phyloP scores from a whole-genome alignment of 2,797 vertebrate species.

The Argya squamiceps region DNA sequence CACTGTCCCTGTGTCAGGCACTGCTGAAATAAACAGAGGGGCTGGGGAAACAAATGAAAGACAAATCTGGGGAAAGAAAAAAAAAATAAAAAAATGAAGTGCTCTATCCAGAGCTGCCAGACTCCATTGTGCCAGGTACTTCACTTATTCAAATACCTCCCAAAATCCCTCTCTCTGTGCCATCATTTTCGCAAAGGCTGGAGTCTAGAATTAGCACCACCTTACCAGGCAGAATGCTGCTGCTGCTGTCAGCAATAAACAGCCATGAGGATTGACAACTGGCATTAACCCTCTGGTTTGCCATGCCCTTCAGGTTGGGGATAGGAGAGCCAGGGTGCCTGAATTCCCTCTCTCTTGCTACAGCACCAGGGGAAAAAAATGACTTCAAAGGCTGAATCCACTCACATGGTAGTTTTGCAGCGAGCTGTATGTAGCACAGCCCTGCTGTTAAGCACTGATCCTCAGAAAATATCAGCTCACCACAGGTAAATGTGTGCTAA shows the following conservation, averaged over 20 bases:
- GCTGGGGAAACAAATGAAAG: background rate
- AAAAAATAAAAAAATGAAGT: background rate
- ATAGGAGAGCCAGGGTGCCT: background rate
- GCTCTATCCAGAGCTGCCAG: constrained; percentile 35
- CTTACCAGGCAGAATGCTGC: constrained; percentile 23
- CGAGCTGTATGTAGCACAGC: background rate
- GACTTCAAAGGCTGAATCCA: background rate
- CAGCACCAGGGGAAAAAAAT: background rate
- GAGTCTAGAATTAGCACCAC: background rate
- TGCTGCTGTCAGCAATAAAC: background rate
- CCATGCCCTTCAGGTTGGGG: background rate
- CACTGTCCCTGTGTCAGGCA: background rate
- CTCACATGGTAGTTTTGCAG: background rate
- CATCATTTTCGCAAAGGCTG: constrained; percentile 44
- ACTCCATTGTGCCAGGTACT: constrained; percentile 40
- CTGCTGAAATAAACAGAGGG: constrained; percentile 6
- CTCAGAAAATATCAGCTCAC: background rate
- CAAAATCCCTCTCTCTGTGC: background rate
- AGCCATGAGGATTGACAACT: background rate
- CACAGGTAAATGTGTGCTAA: constrained; percentile 25
- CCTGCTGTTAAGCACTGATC: constrained; percentile 10
- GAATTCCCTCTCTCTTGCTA: background rate
- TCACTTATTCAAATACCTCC: constrained; percentile 27
- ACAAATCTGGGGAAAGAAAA: background rate
- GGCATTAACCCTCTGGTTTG: background rate